Conservation (phyloP, 2,797 vertebrate species). For the Phoeniculus purpureus region DNA sequence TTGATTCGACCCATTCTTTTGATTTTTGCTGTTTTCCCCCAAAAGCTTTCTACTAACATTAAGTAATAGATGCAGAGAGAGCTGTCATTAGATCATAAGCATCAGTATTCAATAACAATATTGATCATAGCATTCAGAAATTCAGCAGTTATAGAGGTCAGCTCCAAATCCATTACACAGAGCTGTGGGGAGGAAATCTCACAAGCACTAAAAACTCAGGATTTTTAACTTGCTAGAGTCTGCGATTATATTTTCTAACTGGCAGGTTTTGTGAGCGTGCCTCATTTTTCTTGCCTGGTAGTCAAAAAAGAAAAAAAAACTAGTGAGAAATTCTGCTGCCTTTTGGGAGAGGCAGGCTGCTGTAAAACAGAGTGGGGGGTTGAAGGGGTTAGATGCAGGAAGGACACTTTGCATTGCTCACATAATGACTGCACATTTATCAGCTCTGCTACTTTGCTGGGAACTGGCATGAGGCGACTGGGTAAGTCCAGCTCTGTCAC, state of each 20-base stretch:
- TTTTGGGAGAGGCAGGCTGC: background rate
- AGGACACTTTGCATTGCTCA: background rate
- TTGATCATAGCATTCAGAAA: slow-evolving; percentile 29
- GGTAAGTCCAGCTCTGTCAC: background rate
- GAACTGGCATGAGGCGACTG: rapidly evolving
- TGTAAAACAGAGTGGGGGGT: rapidly evolving
- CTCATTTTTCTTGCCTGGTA: background rate
- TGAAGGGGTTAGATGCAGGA: background rate
- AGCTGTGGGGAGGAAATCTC: background rate
- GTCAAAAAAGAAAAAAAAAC: background rate
- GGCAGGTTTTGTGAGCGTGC: background rate
- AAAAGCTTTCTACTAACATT: background rate
- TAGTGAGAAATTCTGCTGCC: background rate
- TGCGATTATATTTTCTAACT: background rate
- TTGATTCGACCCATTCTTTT: background rate
- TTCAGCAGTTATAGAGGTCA: background rate
- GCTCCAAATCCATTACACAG: background rate
- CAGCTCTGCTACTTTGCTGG: background rate
- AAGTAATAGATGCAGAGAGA: background rate
- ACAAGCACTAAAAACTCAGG: background rate
- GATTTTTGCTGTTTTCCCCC: background rate
- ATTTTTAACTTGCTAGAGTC: background rate
- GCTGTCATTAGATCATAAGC: background rate
- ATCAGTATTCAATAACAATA: background rate
- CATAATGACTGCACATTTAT: background rate